Conservation (phyloP, 1,140 invertebrate genomes). For the Berghia stephanieae region DNA sequence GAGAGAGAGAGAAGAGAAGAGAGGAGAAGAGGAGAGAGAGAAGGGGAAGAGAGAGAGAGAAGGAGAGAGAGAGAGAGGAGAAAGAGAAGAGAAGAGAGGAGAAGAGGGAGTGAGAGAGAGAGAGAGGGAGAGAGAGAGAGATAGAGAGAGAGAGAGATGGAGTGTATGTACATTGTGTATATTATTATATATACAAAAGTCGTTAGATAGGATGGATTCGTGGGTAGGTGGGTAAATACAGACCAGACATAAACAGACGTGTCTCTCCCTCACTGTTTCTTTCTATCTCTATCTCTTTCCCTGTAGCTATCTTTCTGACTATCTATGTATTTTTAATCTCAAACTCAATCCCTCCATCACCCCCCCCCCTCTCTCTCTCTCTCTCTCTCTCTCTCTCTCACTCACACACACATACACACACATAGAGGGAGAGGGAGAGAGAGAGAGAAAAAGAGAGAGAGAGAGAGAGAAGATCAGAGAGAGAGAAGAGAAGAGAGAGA, state of each 20-base stretch:
- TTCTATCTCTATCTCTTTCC: too few relatives aligned
- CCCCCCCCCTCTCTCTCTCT: too few relatives aligned
- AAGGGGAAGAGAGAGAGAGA: background rate
- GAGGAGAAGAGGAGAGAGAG: background rate
- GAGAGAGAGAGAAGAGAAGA: background rate
- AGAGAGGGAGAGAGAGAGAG: too few relatives aligned
- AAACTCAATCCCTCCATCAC: too few relatives aligned
- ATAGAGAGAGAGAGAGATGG: too few relatives aligned
- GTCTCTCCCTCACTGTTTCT: too few relatives aligned
- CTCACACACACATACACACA: too few relatives aligned
- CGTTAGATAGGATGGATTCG: background rate
- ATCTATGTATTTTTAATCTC: too few relatives aligned
- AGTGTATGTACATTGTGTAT: background rate
- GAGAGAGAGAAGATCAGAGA: background rate
- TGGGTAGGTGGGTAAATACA: background rate
- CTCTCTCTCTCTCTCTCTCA: too few relatives aligned
- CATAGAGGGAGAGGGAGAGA: conserved; percentile 1
- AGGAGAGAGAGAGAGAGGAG: background rate
- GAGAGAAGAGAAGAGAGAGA: background rate
- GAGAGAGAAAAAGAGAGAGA: background rate
- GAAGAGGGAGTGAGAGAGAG: background rate
- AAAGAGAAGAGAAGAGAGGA: background rate
- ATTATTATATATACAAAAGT: background rate
- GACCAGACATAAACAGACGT: background rate
- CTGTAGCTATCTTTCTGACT: too few relatives aligned